A percentile compares a stretch with the other conserved stretches of the same genome.
These are phyloP conservation scores for Eubucco bourcierii DNA, from an alignment of 2,113 vertebrate genomes.

Conservation along the genomic window DNA sequence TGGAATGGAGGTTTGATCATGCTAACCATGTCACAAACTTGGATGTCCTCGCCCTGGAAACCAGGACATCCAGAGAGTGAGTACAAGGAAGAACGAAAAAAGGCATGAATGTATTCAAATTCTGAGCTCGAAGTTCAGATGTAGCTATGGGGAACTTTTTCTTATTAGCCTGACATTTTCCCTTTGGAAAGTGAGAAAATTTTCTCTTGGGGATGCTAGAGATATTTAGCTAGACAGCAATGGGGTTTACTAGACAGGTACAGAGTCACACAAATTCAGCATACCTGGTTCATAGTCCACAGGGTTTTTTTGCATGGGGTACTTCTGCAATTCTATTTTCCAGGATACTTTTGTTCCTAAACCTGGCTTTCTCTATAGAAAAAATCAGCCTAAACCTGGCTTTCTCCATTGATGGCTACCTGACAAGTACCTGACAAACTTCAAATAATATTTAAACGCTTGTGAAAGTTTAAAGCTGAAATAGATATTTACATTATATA, in stretches of 20 bases:
- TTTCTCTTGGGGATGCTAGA: not conserved
- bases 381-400: too few relatives aligned
- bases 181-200: not conserved
- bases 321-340: not conserved
- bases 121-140: not conserved
- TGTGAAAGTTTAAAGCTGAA: not conserved
- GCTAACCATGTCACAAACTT: not conserved
- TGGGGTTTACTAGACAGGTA: not conserved
- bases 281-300: not conserved
- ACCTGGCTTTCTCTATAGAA: not conserved
- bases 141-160: not conserved
- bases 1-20: not conserved
- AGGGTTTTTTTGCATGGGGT: not conserved
- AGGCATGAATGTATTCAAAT: not conserved
- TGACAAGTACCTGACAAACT: not conserved
- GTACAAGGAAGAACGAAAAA: not conserved
- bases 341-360: not conserved
- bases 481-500: not conserved
- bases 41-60: not conserved
- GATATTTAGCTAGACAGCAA: not conserved
- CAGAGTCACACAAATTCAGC: not conserved
- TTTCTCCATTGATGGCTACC: too few relatives aligned
- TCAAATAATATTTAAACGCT: not conserved
- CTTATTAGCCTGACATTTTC: not conserved
- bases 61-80: not conserved